A percentile compares a stretch with the other conserved stretches of the same genome.
phyloP scores from a whole-genome alignment of 2,113 vertebrate genomes.

The Microtus montanus region DNA sequence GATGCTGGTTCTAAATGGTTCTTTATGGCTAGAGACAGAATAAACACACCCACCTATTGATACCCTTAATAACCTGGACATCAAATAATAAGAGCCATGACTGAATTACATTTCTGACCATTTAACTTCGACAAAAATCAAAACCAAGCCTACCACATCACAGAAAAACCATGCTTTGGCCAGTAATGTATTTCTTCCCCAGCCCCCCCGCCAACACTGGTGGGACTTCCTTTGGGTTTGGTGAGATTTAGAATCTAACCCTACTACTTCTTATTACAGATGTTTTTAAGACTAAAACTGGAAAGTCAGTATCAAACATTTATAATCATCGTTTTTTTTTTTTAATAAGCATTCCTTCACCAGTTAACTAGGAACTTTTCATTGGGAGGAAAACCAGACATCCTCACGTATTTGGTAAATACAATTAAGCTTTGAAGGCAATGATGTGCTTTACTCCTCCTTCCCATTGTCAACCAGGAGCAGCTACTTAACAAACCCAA shows the following conservation, averaged over 20 bases:
- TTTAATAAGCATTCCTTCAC: neutral
- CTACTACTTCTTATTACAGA: neutral
- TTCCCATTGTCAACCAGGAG: neutral
- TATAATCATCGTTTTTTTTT: neutral
- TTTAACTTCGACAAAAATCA: neutral
- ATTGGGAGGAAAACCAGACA: neutral
- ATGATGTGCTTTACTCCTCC: neutral
- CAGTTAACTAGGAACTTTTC: neutral
- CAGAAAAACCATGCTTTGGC: neutral
- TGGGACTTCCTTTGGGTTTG: neutral
- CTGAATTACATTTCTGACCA: neutral
- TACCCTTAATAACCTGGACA: constrained; percentile 25
- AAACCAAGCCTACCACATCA: neutral
- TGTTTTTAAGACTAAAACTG: neutral
- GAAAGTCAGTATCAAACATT: neutral
- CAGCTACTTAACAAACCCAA: neutral
- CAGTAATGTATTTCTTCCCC: neutral
- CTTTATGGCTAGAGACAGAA: neutral
- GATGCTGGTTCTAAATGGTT: neutral
- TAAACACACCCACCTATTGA: neutral
- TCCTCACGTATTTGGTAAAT: neutral
- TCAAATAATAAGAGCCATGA: neutral
- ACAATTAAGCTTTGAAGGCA: neutral
- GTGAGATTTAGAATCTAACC: neutral
- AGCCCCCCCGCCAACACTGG: neutral